Conservation (phyloP, 2,888 invertebrate genomes). For the Scaptomyza caliginosa region DNA sequence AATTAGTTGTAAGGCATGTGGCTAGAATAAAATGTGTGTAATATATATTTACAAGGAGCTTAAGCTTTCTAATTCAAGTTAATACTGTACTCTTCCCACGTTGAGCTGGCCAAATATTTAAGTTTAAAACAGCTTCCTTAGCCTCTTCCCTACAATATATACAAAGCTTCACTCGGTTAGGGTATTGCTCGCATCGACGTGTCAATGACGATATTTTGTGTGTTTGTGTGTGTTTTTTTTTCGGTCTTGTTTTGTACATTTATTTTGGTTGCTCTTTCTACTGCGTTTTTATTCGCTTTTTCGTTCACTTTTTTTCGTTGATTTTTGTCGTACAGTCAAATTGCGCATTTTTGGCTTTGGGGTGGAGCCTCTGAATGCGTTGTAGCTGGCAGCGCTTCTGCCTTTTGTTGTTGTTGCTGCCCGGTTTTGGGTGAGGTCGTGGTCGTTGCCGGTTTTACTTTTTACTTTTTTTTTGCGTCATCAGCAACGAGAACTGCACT, state of each 20-base stretch:
- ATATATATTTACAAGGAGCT: no score
- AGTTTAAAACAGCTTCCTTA: neutral
- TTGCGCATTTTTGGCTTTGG: conserved; percentile 78
- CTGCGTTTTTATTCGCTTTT: conserved; percentile 67
- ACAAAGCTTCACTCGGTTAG: conserved; percentile 14
- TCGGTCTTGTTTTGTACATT: conserved; percentile 51
- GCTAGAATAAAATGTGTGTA: no score
- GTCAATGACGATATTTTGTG: conserved; percentile 15
- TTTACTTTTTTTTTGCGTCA: conserved; percentile 66
- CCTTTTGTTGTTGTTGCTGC: conserved; percentile 57
- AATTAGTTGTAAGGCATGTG: no score
- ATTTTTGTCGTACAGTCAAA: conserved; percentile 71
- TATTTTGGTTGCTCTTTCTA: conserved; percentile 73
- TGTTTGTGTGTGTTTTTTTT: conserved; percentile 5
- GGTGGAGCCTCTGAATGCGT: conserved; percentile 73
- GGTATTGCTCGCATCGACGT: conserved; percentile 50
- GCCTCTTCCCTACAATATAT: neutral
- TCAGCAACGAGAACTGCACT: conserved; percentile 71
- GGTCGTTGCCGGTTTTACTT: conserved; percentile 69
- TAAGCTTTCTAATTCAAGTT: no score
- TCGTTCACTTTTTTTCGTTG: conserved; percentile 62
- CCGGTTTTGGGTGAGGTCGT: conserved; percentile 75
- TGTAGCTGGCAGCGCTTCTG: conserved; percentile 52
- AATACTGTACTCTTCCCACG: no score
- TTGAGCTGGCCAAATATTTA: no score